Evolutionary conservation across 2,888 invertebrate genomes (phyloP), one percentile per base, ranked within the genome.

Genomic region (Diadromus collaris): DNA sequence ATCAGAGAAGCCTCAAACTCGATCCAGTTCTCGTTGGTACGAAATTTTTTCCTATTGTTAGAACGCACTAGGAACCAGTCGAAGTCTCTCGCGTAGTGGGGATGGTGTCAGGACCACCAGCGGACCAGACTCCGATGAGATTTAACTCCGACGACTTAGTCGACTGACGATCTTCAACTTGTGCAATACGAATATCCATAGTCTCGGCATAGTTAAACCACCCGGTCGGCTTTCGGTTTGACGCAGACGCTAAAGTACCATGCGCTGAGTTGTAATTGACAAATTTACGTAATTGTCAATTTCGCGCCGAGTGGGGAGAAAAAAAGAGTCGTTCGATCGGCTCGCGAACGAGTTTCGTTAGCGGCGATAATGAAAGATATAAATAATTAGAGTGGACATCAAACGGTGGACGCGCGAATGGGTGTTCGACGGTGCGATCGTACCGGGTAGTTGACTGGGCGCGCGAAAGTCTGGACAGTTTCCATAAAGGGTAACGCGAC

Each of bases 131-230:
- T 60, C 48, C 48, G 34, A 44, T 19, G 60, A 75, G 75, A 77
- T 81, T 78, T 58, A 21, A 76, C 64, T 56, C 58, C 67, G 21
- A 60, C 70, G 65, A 63, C 38, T 82, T 75, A 82, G 83, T 83
- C 79, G 80, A 78, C 69, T 73, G 76, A 72, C 76, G 79, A 82
- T 79, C 79, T 68, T 82, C 83, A 81, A 81, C 83, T 81, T 81
- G 84, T 84, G 83, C 83, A 84, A 84, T 84, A 84, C 84, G 79
- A n/a, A 79, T 58, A 58, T 58, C 29, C 29, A 44, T 16, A 69
- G 21, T 44, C 44, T 46, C 13, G 56, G 56, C 68, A n/a, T n/a
- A n/a, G 38, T 56, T 27, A 54, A 29, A 48, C 13, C 21, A 46
- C n/a, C n/a, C 34, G 46, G 19, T 27, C 13, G 41, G 13, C 21